Percentiles rank a stretch among this genome's conserved stretches.
Evolutionary conservation across 2,888 invertebrate species (phyloP).

Genomic region (Drosophila anomelani): DNA sequence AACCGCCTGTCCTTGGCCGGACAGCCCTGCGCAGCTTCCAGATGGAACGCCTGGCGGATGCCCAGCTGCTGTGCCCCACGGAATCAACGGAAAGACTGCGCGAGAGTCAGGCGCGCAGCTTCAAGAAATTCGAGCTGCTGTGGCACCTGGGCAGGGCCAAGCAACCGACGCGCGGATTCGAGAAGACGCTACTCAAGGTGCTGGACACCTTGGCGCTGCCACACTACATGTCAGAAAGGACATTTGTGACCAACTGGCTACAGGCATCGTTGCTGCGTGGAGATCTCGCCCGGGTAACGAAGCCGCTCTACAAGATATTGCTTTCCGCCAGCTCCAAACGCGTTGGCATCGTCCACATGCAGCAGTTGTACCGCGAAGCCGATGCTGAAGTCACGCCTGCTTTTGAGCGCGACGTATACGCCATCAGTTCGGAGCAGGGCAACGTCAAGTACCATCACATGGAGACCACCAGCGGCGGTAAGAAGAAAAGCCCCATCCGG

Average conservation of each 20-base stretch:
- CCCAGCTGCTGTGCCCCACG: conserved; percentile 82
- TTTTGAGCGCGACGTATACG: conserved; percentile 88
- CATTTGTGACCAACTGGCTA: conserved; percentile 90
- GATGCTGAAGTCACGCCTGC: conserved; percentile 64
- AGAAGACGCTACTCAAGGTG: conserved; percentile 90
- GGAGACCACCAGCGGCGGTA: conserved; percentile 76
- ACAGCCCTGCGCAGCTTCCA: conserved; percentile 79
- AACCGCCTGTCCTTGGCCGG: conserved; percentile 33
- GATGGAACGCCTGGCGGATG: conserved; percentile 81
- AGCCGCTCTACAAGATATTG: conserved; percentile 90
- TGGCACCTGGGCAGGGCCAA: conserved; percentile 92
- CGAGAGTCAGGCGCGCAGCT: conserved; percentile 84
- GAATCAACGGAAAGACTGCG: conserved; percentile 75
- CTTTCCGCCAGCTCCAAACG: conserved; percentile 92
- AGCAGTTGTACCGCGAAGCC: conserved; percentile 86
- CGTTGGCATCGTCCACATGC: conserved; percentile 91
- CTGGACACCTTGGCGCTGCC: conserved; percentile 83
- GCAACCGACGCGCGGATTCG: conserved; percentile 85
- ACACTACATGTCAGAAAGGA: conserved; percentile 83
- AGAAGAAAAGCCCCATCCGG: conserved; percentile 84
- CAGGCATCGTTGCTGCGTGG: conserved; percentile 90
- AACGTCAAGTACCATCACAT: conserved; percentile 87
- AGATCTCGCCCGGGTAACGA: conserved; percentile 91
- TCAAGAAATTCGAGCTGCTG: conserved; percentile 85
- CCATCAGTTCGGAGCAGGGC: conserved; percentile 92